phyloP scores from a whole-genome alignment of 2,797 vertebrate species.

The Eptatretus atami region DNA sequence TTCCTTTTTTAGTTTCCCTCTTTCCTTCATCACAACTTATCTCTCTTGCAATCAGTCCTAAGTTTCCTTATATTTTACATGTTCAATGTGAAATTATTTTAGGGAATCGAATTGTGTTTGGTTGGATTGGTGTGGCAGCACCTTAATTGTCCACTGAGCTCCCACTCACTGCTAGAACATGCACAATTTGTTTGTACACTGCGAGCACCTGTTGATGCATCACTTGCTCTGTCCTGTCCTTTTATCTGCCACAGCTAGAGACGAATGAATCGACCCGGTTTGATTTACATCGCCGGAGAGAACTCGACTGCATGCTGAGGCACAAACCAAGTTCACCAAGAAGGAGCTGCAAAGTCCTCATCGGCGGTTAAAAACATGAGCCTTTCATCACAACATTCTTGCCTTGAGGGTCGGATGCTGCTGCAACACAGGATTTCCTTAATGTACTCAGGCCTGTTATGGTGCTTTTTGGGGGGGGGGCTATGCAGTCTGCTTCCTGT shows the following conservation, averaged over 20 bases:
- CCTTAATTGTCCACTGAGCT: too few relatives aligned
- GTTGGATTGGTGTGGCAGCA: too few relatives aligned
- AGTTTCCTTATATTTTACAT: background rate
- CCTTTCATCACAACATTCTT: background rate
- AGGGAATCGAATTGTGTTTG: too few relatives aligned
- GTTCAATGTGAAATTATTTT: background rate
- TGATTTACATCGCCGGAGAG: background rate
- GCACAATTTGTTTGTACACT: too few relatives aligned
- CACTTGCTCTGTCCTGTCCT: too few relatives aligned
- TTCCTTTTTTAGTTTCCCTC: too few relatives aligned
- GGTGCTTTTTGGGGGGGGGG: too few relatives aligned
- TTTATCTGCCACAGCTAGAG: background rate
- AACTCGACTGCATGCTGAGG: slow-evolving; percentile 1
- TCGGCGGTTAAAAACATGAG: background rate
- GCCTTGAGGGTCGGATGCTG: background rate
- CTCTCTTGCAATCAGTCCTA: background rate
- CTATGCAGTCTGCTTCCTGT: too few relatives aligned
- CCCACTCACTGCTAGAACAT: too few relatives aligned
- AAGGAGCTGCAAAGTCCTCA: slow-evolving; percentile 1
- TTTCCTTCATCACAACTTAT: too few relatives aligned
- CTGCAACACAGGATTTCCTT: background rate
- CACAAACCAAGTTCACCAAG: background rate
- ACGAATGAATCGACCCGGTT: background rate
- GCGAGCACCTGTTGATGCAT: too few relatives aligned
- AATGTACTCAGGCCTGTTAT: too few relatives aligned